These are phyloP conservation scores for Spodoptera frugiperda DNA, from an alignment of 1,140 invertebrate genomes.

Conservation along the genomic window DNA sequence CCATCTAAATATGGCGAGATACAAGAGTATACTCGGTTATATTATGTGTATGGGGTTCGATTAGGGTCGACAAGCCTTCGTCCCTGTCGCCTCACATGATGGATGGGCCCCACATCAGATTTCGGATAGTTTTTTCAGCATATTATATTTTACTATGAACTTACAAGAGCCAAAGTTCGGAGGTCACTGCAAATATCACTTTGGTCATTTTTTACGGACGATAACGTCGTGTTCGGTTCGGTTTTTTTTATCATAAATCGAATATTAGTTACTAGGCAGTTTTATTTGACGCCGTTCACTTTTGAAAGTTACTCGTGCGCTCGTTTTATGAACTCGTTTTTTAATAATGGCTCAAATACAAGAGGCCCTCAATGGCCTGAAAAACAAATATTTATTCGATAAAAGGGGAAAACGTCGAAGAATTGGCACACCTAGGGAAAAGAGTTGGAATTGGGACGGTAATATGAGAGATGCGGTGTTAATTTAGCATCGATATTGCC, in stretches of 20 bases:
- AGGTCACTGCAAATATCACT: conserved; percentile 52
- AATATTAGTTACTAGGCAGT: background rate
- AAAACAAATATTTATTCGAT: conserved; percentile 23
- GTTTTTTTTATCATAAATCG: background rate
- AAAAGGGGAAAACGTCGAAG: conserved; percentile 24
- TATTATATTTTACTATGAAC: conserved; percentile 63
- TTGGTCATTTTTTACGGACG: conserved; percentile 23
- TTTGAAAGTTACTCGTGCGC: background rate
- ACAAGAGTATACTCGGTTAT: conserved; percentile 41
- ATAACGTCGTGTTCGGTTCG: conserved; percentile 2
- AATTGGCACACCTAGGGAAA: conserved; percentile 18
- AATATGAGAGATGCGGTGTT: conserved; percentile 5
- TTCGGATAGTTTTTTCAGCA: conserved; percentile 75
- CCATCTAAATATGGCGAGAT: conserved; percentile 45
- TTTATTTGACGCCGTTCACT: background rate
- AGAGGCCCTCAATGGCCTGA: background rate
- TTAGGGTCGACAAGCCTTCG: conserved; percentile 78
- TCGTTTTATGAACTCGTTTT: conserved; percentile 14
- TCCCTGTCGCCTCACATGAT: conserved; percentile 73
- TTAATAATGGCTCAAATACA: conserved; percentile 10
- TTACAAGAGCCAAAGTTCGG: conserved; percentile 41
- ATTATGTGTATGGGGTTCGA: conserved; percentile 69
- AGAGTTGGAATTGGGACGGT: background rate
- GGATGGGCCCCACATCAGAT: conserved; percentile 74
- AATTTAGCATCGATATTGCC: conserved; percentile 41